A percentile compares a stretch with the other conserved stretches of the same genome.
Evolutionary conservation across 1,140 invertebrate genomes (phyloP).

Genomic region (Antheraea mylitta): DNA sequence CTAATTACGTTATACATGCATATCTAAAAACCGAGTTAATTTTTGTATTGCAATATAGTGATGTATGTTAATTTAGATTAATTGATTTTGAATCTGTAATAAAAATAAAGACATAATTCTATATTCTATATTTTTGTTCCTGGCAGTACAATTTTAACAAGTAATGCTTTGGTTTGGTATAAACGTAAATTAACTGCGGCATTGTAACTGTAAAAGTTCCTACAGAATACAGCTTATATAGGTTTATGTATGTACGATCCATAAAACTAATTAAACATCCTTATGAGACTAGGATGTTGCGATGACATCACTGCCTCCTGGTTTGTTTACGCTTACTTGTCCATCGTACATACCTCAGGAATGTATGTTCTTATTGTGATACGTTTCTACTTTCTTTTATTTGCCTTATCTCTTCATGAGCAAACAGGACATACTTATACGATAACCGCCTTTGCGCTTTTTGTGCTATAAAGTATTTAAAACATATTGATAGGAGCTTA

Average conservation of each 20-base stretch:
- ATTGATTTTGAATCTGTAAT: too few relatives aligned
- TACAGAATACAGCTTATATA: neutral
- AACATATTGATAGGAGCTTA: neutral
- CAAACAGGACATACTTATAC: too few relatives aligned
- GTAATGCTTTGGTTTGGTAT: too few relatives aligned
- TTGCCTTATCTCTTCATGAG: neutral
- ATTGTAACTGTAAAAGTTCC: neutral
- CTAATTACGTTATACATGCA: too few relatives aligned
- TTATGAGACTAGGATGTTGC: conserved; percentile 5
- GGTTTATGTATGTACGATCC: neutral
- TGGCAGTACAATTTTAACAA: too few relatives aligned
- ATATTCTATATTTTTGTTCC: too few relatives aligned
- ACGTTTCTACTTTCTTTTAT: neutral
- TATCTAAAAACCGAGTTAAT: too few relatives aligned
- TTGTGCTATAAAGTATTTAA: too few relatives aligned
- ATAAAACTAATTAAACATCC: conserved; percentile 12
- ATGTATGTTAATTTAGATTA: too few relatives aligned
- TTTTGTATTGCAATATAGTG: too few relatives aligned
- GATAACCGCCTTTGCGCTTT: too few relatives aligned
- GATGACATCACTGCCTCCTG: conserved; percentile 22
- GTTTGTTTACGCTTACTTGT: conserved; percentile 16
- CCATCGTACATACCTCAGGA: conserved; percentile 19
- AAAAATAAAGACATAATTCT: too few relatives aligned
- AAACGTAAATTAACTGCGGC: neutral
- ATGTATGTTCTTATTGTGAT: conserved; percentile 9